These are phyloP conservation scores for Cosmorhoe ocellata DNA, from an alignment of 2,888 invertebrate genomes.

Conservation along the genomic window DNA sequence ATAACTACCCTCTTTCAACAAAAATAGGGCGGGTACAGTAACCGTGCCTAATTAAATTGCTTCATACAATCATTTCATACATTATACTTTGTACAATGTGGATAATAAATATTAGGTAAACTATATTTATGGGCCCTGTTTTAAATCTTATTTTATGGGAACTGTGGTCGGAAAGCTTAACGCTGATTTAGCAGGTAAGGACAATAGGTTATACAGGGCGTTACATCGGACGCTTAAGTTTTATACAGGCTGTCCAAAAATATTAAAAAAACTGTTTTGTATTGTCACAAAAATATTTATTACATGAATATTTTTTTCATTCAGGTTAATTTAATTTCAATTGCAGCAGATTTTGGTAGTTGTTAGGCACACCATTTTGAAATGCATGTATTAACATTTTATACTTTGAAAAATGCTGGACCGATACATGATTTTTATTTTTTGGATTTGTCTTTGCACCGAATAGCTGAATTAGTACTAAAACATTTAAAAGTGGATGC, in stretches of 20 bases:
- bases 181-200: conserved; percentile 67
- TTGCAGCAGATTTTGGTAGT: no score
- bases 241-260: conserved; percentile 1
- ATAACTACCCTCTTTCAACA: conserved; percentile 27
- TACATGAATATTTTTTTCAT: no score
- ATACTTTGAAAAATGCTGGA: no score
- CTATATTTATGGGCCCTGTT: conserved; percentile 63
- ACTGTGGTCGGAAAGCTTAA: conserved; percentile 72
- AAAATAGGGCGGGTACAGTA: conserved; percentile 50
- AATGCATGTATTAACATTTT: no score
- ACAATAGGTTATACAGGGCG: conserved; percentile 24
- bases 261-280: background rate
- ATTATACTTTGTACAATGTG: conserved; percentile 20
- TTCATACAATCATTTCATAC: conserved; percentile 41
- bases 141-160: conserved; percentile 81
- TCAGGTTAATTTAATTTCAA: no score
- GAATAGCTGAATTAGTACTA: no score
- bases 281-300: no score
- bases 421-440: no score
- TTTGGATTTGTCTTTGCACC: no score
- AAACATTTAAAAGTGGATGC: no score
- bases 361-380: no score
- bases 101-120: conserved; percentile 59
- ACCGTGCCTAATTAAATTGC: conserved; percentile 67
- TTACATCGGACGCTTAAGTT: background rate